Percentiles rank a stretch among this genome's conserved stretches.
Evolutionary conservation across 2,797 vertebrate genomes (phyloP).

Genomic region (Enteromius afrohamiltoni): DNA sequence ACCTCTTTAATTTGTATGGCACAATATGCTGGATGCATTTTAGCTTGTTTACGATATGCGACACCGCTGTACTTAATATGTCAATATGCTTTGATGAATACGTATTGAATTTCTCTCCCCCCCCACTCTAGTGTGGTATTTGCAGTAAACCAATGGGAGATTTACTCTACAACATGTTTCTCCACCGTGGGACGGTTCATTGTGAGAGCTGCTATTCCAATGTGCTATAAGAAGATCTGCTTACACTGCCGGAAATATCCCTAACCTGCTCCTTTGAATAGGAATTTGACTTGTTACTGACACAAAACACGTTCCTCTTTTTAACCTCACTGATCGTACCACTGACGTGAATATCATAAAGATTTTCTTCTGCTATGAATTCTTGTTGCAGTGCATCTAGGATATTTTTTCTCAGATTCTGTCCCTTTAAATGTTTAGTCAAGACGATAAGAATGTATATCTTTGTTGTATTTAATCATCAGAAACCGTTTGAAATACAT

Average conservation of each 20-base stretch:
- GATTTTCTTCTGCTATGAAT: neutral
- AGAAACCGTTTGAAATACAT: neutral
- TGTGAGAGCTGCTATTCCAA: slow-evolving; percentile 91
- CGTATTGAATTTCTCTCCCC: slow-evolving; percentile 22
- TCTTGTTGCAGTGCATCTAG: slow-evolving; percentile 16
- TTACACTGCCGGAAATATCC: slow-evolving; percentile 28
- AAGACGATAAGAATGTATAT: neutral
- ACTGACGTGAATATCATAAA: neutral
- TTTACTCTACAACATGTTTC: slow-evolving; percentile 88
- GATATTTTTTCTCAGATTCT: neutral
- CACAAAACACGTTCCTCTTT: slow-evolving; percentile 12
- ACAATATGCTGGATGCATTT: neutral
- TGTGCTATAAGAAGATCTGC: slow-evolving; percentile 78
- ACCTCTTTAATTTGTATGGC: neutral
- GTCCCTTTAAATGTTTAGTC: slow-evolving; percentile 1
- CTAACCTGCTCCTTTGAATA: neutral
- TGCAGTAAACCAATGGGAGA: slow-evolving; percentile 92
- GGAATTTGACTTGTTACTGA: neutral
- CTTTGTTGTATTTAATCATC: neutral
- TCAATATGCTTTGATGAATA: neutral
- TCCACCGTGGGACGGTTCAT: slow-evolving; percentile 88
- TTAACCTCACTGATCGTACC: neutral
- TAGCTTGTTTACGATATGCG: neutral
- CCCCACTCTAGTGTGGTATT: slow-evolving; percentile 82
- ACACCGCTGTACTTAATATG: neutral